Conservation (phyloP, 2,888 invertebrate species). For the Noctua pronuba region DNA sequence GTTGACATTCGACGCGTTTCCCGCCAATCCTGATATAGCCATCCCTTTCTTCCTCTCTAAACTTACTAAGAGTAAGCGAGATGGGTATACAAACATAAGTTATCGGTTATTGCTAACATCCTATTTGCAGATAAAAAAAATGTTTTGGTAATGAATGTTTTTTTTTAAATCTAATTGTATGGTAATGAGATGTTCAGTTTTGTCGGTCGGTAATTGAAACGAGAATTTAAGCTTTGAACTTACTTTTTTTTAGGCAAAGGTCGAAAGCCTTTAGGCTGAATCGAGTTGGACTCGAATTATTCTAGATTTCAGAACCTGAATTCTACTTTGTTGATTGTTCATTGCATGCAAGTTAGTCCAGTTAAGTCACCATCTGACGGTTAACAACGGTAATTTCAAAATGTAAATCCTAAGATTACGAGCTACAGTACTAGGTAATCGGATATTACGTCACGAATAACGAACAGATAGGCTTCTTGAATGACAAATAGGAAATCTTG, state of each 20-base stretch:
- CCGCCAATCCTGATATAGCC: slow-evolving; percentile 48
- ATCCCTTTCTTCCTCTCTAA: slow-evolving; percentile 41
- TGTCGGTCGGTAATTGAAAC: background rate
- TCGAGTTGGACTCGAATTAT: background rate
- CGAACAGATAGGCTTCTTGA: slow-evolving; percentile 28
- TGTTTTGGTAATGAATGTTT: slow-evolving; percentile 23
- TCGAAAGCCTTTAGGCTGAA: background rate
- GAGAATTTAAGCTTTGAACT: background rate
- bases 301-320: background rate
- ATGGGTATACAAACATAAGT: slow-evolving; percentile 54
- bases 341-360: background rate
- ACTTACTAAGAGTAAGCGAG: slow-evolving; percentile 36
- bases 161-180: too few relatives aligned
- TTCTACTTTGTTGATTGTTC: background rate
- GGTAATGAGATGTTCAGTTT: slow-evolving; percentile 5
- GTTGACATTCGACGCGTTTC: slow-evolving; percentile 58
- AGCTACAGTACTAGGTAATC: slow-evolving; percentile 14
- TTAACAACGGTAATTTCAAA: slow-evolving; percentile 39
- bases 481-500: slow-evolving; percentile 26
- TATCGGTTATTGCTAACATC: slow-evolving; percentile 62
- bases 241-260: background rate
- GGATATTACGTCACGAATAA: slow-evolving; percentile 43
- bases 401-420: slow-evolving; percentile 38
- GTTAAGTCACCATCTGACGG: slow-evolving; percentile 10
- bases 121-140: slow-evolving; percentile 64